phyloP scores from a whole-genome alignment of 2,797 vertebrate species.

The Hylomyscus alleni region DNA sequence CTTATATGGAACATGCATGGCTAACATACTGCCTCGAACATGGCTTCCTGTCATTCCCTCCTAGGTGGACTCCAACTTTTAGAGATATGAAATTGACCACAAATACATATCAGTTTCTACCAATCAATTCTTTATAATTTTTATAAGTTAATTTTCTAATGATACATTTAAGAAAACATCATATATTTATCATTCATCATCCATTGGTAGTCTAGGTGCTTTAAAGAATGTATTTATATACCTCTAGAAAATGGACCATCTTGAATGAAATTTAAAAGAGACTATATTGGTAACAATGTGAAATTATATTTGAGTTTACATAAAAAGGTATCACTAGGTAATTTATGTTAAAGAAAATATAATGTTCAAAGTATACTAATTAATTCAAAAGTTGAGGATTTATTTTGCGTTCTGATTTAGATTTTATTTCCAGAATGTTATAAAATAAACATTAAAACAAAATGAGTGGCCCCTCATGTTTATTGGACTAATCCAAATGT shows the following conservation, averaged over 20 bases:
- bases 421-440: slow-evolving; percentile 38
- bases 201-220: not conserved
- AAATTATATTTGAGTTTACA: not conserved
- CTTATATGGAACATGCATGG: not conserved
- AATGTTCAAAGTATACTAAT: slow-evolving; percentile 28
- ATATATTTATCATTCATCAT: not conserved
- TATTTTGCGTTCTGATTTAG: not conserved
- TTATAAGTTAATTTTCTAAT: not conserved
- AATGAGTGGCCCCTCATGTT: not conserved
- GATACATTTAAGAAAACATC: not conserved
- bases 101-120: not conserved
- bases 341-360: slow-evolving; percentile 44
- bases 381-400: slow-evolving; percentile 6
- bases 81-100: not conserved
- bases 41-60: rapidly evolving
- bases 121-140: not conserved
- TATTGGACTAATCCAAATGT: not conserved
- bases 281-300: slow-evolving; percentile 44
- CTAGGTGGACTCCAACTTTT: not conserved
- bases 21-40: not conserved
- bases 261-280: slow-evolving; percentile 39
- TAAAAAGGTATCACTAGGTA: not conserved
- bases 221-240: slow-evolving; percentile 16
- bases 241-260: slow-evolving; percentile 10
- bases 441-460: slow-evolving; percentile 28